Evolutionary conservation across 1,140 invertebrate genomes (phyloP).

Genomic region (Euborellia annulipes): DNA sequence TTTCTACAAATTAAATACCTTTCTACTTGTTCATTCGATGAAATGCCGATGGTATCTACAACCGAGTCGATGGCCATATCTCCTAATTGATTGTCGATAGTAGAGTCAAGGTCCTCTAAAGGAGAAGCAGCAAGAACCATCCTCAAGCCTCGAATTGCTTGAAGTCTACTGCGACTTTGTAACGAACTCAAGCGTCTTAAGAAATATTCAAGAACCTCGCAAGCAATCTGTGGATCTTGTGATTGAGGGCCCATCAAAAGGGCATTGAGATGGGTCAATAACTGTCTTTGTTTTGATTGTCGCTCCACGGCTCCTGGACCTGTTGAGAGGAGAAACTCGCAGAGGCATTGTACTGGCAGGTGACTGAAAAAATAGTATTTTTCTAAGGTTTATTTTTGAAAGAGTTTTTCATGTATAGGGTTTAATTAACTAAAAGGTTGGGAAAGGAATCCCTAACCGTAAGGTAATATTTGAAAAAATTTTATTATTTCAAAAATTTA

Average conservation of each 20-base stretch:
- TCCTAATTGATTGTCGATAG: no score
- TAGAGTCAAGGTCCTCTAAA: no score
- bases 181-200: slow-evolving; percentile 68
- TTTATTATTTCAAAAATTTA: no score
- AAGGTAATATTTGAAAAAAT: no score
- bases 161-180: slow-evolving; percentile 53
- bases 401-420: no score
- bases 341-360: slow-evolving; percentile 87
- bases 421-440: no score
- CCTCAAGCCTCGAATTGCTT: slow-evolving; percentile 39
- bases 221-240: slow-evolving; percentile 25
- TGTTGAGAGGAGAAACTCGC: slow-evolving; percentile 76
- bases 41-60: slow-evolving; percentile 26
- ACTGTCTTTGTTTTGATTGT: slow-evolving; percentile 58
- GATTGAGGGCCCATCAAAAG: slow-evolving; percentile 25
- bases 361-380: no score
- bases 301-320: slow-evolving; percentile 26
- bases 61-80: slow-evolving; percentile 22
- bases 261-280: slow-evolving; percentile 54
- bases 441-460: no score
- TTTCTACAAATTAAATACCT: neutral
- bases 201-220: slow-evolving; percentile 86
- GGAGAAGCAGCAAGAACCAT: no score
- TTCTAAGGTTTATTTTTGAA: no score
- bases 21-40: neutral